Evolutionary conservation across 2,113 vertebrate species (phyloP).

Genomic region (Pogonocichla stellata): DNA sequence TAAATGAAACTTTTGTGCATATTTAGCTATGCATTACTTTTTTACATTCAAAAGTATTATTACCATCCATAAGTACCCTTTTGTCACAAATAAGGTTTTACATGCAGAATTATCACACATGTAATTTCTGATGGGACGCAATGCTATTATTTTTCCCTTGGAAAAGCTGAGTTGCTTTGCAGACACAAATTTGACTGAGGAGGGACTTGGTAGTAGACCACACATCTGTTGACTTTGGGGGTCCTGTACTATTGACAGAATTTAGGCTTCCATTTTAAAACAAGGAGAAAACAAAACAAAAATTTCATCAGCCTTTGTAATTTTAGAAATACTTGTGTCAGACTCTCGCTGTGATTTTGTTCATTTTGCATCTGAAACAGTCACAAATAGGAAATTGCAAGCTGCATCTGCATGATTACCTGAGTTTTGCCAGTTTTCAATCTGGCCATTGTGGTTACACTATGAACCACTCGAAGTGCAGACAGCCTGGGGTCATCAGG

Average conservation of each 20-base stretch:
- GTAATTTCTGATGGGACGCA: not conserved
- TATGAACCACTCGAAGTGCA: not conserved
- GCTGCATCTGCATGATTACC: not conserved
- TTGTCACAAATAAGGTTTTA: not conserved
- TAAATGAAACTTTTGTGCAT: not conserved
- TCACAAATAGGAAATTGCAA: not conserved
- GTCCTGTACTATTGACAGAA: not conserved
- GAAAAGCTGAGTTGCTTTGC: not conserved
- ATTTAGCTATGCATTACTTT: not conserved
- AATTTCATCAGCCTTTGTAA: not conserved
- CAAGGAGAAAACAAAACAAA: not conserved
- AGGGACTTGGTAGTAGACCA: not conserved
- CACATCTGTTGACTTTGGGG: fast-evolving
- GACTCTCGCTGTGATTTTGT: fast-evolving
- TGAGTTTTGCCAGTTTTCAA: not conserved
- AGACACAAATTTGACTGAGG: not conserved
- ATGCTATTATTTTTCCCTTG: not conserved
- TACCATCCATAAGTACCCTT: not conserved
- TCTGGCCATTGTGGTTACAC: not conserved
- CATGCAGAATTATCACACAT: not conserved
- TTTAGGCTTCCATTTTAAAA: not conserved
- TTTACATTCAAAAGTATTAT: not conserved
- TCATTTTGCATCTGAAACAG: not conserved
- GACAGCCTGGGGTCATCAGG: not conserved
- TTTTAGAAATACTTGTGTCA: not conserved